phyloP scores from a whole-genome alignment of 2,797 vertebrate genomes.

The Odontamblyopus rebecca region DNA sequence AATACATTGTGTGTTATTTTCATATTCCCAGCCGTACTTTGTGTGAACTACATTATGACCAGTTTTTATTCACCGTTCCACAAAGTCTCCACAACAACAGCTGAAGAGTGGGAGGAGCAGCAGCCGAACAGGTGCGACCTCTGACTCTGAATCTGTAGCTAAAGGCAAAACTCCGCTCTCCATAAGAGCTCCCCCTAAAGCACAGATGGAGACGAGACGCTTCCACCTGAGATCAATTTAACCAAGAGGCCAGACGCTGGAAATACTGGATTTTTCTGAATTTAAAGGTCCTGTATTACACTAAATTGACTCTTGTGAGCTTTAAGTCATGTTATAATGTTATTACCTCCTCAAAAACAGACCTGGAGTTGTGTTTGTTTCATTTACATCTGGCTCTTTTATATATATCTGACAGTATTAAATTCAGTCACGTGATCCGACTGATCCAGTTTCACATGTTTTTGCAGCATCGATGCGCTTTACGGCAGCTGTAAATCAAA shows the following conservation, averaged over 20 bases:
- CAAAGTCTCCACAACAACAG: background rate
- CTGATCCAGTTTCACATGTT: no score
- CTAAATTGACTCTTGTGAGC: no score
- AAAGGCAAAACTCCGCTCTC: conserved; percentile 27
- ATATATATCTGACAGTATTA: no score
- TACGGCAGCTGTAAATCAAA: no score
- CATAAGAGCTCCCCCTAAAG: conserved; percentile 16
- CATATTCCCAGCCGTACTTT: background rate
- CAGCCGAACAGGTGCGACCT: conserved; percentile 43
- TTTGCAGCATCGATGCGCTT: no score
- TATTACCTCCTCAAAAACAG: no score
- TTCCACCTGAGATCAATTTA: background rate
- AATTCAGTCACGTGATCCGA: no score
- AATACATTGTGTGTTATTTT: background rate
- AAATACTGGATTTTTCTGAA: background rate
- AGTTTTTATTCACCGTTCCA: background rate
- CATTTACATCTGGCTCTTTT: no score
- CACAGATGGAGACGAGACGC: conserved; percentile 37
- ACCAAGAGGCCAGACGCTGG: background rate
- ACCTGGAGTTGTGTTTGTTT: no score
- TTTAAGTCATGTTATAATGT: no score
- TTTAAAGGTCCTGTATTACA: background rate
- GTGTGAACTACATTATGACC: background rate
- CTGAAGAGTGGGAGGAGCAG: conserved; percentile 5
- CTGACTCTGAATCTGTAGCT: conserved; percentile 34